These are phyloP conservation scores for Steatornis caripensis DNA, from an alignment of 2,113 vertebrate species.

Conservation along the genomic window DNA sequence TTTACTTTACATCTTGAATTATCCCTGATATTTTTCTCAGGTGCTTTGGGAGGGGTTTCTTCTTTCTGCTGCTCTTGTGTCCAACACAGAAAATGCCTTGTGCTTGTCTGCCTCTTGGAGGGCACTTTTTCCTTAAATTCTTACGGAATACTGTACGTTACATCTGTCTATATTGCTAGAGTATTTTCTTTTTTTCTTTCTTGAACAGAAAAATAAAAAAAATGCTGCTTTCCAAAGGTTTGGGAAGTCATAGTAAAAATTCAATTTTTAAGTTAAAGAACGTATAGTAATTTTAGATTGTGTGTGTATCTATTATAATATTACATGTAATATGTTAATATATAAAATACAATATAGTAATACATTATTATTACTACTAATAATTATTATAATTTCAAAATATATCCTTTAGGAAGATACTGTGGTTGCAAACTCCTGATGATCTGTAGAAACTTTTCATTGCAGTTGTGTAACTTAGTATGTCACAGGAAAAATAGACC, in stretches of 20 bases:
- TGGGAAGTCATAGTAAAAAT: background rate
- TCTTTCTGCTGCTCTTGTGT: background rate
- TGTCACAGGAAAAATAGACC: background rate
- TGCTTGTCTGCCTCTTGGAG: background rate
- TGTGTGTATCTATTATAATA: background rate
- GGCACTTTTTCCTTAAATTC: background rate
- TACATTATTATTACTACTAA: background rate
- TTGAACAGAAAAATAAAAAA: background rate
- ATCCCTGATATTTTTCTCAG: background rate
- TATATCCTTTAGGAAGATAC: background rate
- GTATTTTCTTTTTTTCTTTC: background rate
- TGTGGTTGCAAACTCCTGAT: background rate
- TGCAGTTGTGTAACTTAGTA: background rate
- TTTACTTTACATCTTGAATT: background rate
- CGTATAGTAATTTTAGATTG: fast-evolving
- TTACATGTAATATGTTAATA: background rate
- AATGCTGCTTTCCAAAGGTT: background rate
- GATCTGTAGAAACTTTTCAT: background rate
- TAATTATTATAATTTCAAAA: background rate
- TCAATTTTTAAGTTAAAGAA: background rate
- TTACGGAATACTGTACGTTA: background rate
- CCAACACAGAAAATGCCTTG: background rate
- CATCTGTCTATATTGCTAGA: background rate
- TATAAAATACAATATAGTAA: background rate
- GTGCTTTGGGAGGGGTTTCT: background rate